Evolutionary conservation across 1,140 invertebrate genomes (phyloP), one percentile per base, ranked within the genome.

Genomic region (Rhopalosiphum maidis): DNA sequence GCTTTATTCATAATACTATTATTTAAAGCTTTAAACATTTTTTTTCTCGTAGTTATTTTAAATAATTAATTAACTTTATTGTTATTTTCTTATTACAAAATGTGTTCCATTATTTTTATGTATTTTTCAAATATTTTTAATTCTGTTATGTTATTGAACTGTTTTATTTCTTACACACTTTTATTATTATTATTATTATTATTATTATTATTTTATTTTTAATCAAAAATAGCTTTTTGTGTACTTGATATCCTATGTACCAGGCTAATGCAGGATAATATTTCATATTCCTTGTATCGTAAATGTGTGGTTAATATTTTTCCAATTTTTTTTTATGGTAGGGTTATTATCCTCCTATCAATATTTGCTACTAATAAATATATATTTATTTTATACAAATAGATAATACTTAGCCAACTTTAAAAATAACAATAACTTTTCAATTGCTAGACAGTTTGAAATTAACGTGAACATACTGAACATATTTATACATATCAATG

Each of bases 41-140:
- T 37, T 37, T 85, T 85, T 85, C 25, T 43, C 22, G 22, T 23
- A 83, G 25, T 41, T 41, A 30, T 85, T 43, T 85, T 85, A 22
- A 85, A 83, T 82, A 85, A 85, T 43, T 41, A 85, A 85, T 43
- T 85, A 43, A 43, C 83, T 85, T 85, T 9, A 43, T 85, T 85
- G 41, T 85, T 83, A 83, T 83, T 83, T 37, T 83, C 22, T 85
- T 85, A 43, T 43, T 85, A 30, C 22, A 43, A 85, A 85, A 85
- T 43, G 35, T 37, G 21, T 41, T 25, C 11, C n/a, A 77, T 43
- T 43, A 35, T 55, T 21, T 37, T 35, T 83, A 83, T 83, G 82
- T 83, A 83, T 68, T 43, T 54, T 37, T 90, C 60, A 68, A 68
- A n/a, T 68, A 68, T 68, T 11, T 15, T 68, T 68, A 68, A 68